phyloP scores from a whole-genome alignment of 2,888 invertebrate genomes.

The Acleris emargana region DNA sequence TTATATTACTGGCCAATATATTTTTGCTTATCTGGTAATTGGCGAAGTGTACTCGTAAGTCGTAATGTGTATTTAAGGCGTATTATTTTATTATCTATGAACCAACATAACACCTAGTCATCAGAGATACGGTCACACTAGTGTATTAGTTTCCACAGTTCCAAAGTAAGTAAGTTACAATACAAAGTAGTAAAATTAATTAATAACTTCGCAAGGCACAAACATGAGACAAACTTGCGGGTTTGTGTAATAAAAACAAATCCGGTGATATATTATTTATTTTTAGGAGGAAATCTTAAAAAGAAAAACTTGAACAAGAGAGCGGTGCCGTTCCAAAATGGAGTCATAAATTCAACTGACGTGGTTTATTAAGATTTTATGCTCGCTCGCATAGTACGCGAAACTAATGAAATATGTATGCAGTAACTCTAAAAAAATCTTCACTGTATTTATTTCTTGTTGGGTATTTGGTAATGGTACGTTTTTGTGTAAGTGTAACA shows the following conservation, averaged over 20 bases:
- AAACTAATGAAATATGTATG: constrained; percentile 60
- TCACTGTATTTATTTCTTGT: constrained; percentile 39
- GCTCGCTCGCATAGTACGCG: constrained; percentile 49
- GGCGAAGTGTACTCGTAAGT: too few relatives aligned
- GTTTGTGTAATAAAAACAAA: constrained; percentile 4
- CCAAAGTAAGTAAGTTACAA: too few relatives aligned
- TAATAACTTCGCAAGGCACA: neutral
- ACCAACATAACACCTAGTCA: too few relatives aligned
- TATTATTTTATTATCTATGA: too few relatives aligned
- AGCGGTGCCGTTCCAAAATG: constrained; percentile 48
- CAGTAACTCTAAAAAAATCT: constrained; percentile 49
- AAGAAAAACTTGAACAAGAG: constrained; percentile 30
- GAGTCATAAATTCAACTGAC: constrained; percentile 44
- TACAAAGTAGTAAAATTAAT: too few relatives aligned
- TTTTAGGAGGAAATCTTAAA: constrained; percentile 20
- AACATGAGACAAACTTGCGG: neutral
- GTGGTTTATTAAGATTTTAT: constrained; percentile 57
- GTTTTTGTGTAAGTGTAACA: neutral
- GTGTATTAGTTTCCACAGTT: too few relatives aligned
- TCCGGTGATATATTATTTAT: neutral
- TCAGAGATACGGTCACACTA: too few relatives aligned
- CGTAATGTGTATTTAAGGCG: too few relatives aligned
- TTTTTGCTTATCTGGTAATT: too few relatives aligned
- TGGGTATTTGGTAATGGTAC: constrained; percentile 35
- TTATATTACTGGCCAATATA: too few relatives aligned